Evolutionary conservation across 1,140 invertebrate species (phyloP), one percentile per base, ranked within the genome.

Genomic region (Heliconius eleuchia): DNA sequence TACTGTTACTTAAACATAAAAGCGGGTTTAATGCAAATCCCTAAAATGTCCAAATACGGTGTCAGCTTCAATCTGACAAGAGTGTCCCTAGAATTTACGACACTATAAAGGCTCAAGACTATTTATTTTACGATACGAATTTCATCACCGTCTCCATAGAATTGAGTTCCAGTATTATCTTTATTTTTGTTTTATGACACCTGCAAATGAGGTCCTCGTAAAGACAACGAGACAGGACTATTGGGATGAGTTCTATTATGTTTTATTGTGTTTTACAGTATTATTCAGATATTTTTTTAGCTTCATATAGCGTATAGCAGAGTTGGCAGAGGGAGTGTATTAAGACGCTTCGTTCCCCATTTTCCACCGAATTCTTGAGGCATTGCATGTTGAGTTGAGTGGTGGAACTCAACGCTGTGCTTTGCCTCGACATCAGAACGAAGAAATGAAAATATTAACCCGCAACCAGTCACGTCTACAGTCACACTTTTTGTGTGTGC

Each of bases 51-150:
- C 37, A 76, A 50, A 42, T 60, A 80, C 71, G 71, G 37, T 77
- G 71, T 80, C 37, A 72, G 74, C 79, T 66, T 66, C 79, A 71
- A 77, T 76, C 71, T 71, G 71, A 76, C 74, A 77, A 52, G 71
- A 76, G 78, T 76, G 79, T 73, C 79, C 79, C 74, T 73, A 80
- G 72, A 83, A 60, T 88, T 88, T 88, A 88, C 82, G 85, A 85
- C 37, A 82, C 42, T 74, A 85, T 89, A 90, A 88, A 90, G 76
- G 72, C 78, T 70, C 60, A 79, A 86, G 83, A 87, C 85, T 89
- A 89, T 88, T 88, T 84, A 87, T 86, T 89, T 90, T 88, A 90
- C 79, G 86, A 85, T 82, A 86, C 80, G 86, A 87, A 89, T 89
- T 89, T 89, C 86, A 90, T 90, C 88, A 89, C 85, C 74, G 84